Percentiles rank a stretch among this genome's conserved stretches.
phyloP scores from a whole-genome alignment of 2,797 vertebrate genomes.

The Heterohyrax brucei region DNA sequence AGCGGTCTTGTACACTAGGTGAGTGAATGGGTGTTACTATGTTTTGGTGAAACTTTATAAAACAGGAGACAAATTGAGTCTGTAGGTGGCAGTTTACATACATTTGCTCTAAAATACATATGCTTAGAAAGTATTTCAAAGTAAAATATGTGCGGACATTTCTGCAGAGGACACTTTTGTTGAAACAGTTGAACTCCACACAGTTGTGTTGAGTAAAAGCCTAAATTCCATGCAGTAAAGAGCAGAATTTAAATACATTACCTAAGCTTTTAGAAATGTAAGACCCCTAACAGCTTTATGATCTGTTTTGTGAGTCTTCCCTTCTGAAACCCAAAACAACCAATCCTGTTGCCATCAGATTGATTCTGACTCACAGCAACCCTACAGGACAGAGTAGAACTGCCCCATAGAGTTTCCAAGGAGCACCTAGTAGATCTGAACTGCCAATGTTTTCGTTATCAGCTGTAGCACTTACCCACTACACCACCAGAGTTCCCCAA shows the following conservation, averaged over 20 bases:
- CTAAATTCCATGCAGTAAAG: neutral
- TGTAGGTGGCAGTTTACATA: neutral
- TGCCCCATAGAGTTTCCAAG: too few relatives aligned
- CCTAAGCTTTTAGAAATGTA: neutral
- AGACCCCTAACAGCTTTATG: neutral
- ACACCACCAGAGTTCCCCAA: too few relatives aligned
- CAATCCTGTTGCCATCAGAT: too few relatives aligned
- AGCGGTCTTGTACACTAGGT: too few relatives aligned
- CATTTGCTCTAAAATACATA: neutral
- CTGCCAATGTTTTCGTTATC: too few relatives aligned
- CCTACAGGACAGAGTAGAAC: too few relatives aligned
- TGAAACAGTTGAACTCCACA: neutral
- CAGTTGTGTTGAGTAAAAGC: neutral
- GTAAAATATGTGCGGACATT: neutral
- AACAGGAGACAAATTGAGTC: neutral
- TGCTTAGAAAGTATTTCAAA: neutral
- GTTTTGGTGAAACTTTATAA: neutral
- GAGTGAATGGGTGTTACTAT: neutral
- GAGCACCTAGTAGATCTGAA: too few relatives aligned
- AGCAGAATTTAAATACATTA: conserved; percentile 5
- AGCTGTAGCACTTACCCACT: too few relatives aligned
- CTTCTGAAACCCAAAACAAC: neutral
- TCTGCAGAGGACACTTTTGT: neutral
- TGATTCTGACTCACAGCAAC: too few relatives aligned
- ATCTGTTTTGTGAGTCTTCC: neutral